A percentile compares a stretch with the other conserved stretches of the same genome.
phyloP scores from a whole-genome alignment of 2,888 invertebrate genomes.

The Chromoteleia sp. region DNA sequence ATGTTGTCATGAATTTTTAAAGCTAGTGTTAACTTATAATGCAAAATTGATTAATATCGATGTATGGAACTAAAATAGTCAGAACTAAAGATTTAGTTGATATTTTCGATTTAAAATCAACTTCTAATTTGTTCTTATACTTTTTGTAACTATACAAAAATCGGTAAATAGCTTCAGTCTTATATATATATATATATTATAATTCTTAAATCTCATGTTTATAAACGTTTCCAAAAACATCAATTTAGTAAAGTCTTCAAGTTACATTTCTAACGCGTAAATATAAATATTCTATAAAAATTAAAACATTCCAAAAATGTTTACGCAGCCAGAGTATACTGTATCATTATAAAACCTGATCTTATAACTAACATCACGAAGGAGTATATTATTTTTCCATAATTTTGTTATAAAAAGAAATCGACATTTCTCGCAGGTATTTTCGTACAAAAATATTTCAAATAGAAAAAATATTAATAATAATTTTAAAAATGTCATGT shows the following conservation, averaged over 20 bases:
- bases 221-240: slow-evolving; percentile 1
- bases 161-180: slow-evolving; percentile 6
- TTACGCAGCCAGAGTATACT: not conserved
- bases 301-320: slow-evolving; percentile 8
- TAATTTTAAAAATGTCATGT: not conserved
- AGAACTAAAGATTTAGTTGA: not conserved
- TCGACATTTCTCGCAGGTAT: not conserved
- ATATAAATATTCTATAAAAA: slow-evolving; percentile 26
- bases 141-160: not conserved
- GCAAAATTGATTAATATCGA: too few relatives aligned
- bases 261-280: not conserved
- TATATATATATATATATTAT: not conserved
- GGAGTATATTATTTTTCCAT: slow-evolving; percentile 31
- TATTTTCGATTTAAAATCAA: not conserved
- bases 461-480: not conserved
- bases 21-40: too few relatives aligned
- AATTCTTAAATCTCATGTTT: slow-evolving; percentile 3
- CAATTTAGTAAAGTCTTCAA: not conserved
- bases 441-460: not conserved
- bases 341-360: not conserved
- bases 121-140: not conserved
- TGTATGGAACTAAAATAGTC: too few relatives aligned
- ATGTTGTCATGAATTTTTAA: too few relatives aligned
- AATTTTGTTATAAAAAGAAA: not conserved
- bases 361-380: slow-evolving; percentile 24